Evolutionary conservation across 2,113 vertebrate genomes (phyloP), one percentile per base, ranked within the genome.

Genomic region (Pelobates fuscus): DNA sequence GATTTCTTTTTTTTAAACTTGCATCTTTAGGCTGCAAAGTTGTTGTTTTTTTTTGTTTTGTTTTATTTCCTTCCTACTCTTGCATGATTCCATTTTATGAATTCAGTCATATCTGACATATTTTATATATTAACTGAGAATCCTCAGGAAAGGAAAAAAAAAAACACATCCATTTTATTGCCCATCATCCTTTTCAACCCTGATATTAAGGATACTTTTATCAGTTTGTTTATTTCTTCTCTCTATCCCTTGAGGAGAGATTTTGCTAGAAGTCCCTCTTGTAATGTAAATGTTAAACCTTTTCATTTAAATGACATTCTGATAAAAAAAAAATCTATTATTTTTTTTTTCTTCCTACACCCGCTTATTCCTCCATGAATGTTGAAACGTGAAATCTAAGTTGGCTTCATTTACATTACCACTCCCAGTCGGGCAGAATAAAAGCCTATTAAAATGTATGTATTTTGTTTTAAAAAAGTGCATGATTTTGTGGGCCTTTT

Each of bases 251-350:
- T 44, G 80, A 89, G 92, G 91, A 88, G 82, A 80, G 83, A 76
- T 88, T 92, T 90, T 85, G 84, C 90, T 86, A 88, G 81, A 83
- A 88, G 87, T 82, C 65, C 70, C 91, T 92, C 92, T 96, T 98
- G 93, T 96, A 93, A 97, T 98, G 94, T 94, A 97, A 99, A 98
- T 98, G 91, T 86, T 95, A 92, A 93, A 90, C 93, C 93, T 94
- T 76, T 94, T 90, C 88, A 94, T 98, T 95, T 94, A 93, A 97
- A 97, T 96, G 94, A 92, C 95, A 96, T 95, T 92, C 91, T 93
- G 96, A 97, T 95, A 96, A 96, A 96, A 93, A 57, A 57, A 43
- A 30, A 25, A 23, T 61, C 20, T 88, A 90, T 88, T 92, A 87
- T 85, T 85, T 91, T 85, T 77, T 78, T 77, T 20, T 77, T 88